Percentiles rank a stretch among this genome's conserved stretches.
Conservation (phyloP, 2,113 vertebrate genomes). For the Speoplatyrhinus poulsoni region DNA sequence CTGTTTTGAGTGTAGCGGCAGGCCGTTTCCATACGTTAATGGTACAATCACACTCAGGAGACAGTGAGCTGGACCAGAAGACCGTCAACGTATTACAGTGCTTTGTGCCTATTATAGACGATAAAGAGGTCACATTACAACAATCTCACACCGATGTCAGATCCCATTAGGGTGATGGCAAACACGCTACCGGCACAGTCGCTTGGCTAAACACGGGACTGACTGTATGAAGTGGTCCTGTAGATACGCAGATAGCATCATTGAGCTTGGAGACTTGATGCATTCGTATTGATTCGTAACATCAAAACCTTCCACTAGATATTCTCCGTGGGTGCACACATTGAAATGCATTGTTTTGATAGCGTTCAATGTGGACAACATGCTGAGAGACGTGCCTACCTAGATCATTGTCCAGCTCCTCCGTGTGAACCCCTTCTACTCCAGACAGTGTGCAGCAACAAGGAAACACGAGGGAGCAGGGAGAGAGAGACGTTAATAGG, state of each 20-base stretch:
- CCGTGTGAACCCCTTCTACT: conserved; percentile 99
- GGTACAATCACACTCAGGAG: background rate
- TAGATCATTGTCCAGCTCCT: conserved; percentile 98
- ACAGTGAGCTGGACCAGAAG: conserved; percentile 25
- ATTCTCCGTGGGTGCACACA: too few species aligned
- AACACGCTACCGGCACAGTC: background rate
- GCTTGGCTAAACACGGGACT: background rate
- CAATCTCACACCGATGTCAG: conserved; percentile 5
- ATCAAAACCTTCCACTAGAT: too few species aligned
- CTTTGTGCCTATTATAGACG: conserved; percentile 14
- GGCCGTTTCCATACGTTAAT: background rate
- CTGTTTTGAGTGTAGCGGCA: too few species aligned
- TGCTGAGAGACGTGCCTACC: conserved; percentile 80
- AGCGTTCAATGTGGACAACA: background rate
- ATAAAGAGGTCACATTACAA: conserved; percentile 14
- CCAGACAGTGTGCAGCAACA: conserved; percentile 78
- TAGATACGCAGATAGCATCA: too few species aligned
- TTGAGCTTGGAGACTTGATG: too few species aligned
- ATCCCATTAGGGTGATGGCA: background rate
- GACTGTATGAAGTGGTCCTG: too few species aligned
- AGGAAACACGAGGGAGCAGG: conserved; percentile 79
- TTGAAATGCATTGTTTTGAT: too few species aligned
- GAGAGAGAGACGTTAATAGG: conserved; percentile 51
- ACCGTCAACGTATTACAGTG: too few species aligned
- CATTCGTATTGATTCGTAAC: too few species aligned